Evolutionary conservation across 2,113 vertebrate genomes (phyloP), one percentile per base, ranked within the genome.

Genomic region (Alethe castanea): DNA sequence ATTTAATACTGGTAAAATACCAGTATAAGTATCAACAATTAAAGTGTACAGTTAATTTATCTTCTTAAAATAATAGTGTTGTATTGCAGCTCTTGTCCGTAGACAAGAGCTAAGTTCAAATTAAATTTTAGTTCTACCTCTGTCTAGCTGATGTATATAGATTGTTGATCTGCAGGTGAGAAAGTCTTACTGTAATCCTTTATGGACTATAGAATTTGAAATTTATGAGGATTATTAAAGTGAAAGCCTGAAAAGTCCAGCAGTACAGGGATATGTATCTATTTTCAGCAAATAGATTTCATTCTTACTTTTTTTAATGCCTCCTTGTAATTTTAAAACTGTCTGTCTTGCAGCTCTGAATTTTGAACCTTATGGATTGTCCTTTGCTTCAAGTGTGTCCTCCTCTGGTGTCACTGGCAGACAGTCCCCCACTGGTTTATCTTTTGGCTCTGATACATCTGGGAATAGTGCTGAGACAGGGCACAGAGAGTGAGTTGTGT

Each of bases 341-440:
- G 24, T 94, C 23, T 96, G 72, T 95, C 86, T 96, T 95, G 72
- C 97, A 99, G 99, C 97, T 61, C 95, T 99, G 97, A 99, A 98
- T 97, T 98, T 99, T 97, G 99, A 99, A 97, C 99, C 99, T 9
- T 99, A 99, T 28, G 97, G 98, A 83, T 97, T 99, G 64, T 99
- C 98, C 17, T 98, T 99, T 97, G 98, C 98, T 57, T 97, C 98
- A 67, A 98, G 98, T 64, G 96, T 98, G 91, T 98, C 98, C 12
- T 98, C 98, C 38, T 98, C 98, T 71, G 98, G 98, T 67, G 80
- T 99, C 62, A 90, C 98, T 3, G 99, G 99, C 96, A 98, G 99
- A 48, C 99, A 99, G 93, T 99, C 99, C 71, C 99, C 99, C 59
- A 98, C 98, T 38, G 98, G 98, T 71, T 88, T 99, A 76, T 99